phyloP scores from a whole-genome alignment of 1,140 invertebrate species.

The Elysia chlorotica region DNA sequence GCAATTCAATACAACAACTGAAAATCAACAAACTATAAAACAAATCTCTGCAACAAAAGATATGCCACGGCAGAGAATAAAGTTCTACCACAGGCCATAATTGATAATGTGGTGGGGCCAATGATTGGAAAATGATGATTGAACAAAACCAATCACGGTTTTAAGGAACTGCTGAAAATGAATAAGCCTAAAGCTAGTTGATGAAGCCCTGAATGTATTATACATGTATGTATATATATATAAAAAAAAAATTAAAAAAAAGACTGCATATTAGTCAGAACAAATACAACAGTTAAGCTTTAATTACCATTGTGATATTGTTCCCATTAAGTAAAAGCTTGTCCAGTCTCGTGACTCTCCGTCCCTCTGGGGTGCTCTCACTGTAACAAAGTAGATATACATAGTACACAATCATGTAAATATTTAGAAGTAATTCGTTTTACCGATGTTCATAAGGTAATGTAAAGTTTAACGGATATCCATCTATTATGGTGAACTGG shows the following conservation, averaged over 20 bases:
- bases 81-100: too few species aligned
- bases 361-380: conserved; percentile 95
- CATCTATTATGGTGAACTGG: too few species aligned
- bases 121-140: not conserved
- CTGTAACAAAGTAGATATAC: too few species aligned
- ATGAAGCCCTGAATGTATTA: not conserved
- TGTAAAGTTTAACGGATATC: too few species aligned
- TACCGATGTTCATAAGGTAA: too few species aligned
- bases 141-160: not conserved
- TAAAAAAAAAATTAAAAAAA: not conserved
- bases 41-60: too few species aligned
- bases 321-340: conserved; percentile 99
- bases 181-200: not conserved
- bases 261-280: not conserved
- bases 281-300: not conserved
- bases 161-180: too few species aligned
- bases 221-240: not conserved
- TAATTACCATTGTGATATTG: conserved; percentile 94
- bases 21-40: too few species aligned
- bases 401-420: too few species aligned
- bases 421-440: too few species aligned
- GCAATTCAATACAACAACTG: too few species aligned
- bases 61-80: too few species aligned
- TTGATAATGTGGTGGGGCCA: not conserved
- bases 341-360: conserved; percentile 94